Base-by-base conservation (phyloP, 2,888 invertebrate genomes). In the Galeopsomyia nigrocyanea region DNA sequence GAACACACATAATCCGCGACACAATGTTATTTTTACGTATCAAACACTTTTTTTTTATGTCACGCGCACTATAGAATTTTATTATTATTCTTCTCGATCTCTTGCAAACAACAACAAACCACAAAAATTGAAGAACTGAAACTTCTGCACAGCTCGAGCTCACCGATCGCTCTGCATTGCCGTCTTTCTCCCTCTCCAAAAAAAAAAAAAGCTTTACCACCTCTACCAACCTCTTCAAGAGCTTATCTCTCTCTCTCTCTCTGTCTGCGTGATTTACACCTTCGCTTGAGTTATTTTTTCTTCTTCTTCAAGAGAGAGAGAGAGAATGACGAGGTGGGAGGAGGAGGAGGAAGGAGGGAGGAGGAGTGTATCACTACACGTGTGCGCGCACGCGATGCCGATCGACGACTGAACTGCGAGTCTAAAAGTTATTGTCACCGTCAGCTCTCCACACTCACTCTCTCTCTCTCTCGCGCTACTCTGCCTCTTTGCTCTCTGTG, bases 161-260 rank as follows among this genome's bases (percentile, higher is more conserved):
- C 67, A 68, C 69, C 71, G 39, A 47, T 68, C 64, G 31, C 66
- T 76, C 63, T 49, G 62, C 26, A 50, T 49, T 51, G 31, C 50
- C 53, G 39, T 39, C 53, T 71, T 31, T 39, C 57, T 53, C 66
- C 16, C n/a, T 39, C 60, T 17, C 31, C 39, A 39, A 49, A 61
- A 47, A 49, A 61, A 47, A 49, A 47, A 16, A 21, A n/a, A 14
- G 39, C 55, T 39, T 39, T 39, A 39, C 53, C 53, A 19, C 31
- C 21, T 57, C 13, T 39, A 39, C 13, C 39, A 39, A 39, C 39
- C 39, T 39, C 10, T 39, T 47, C 57, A 7, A 26, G 9, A 21
- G n/a, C 61, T 6, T 13, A 49, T 49, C 47, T 61, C 1, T 58
- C 31, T 56, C 26, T 49, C 22, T 53, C 51, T 68, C 65, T 64